phyloP scores from a whole-genome alignment of 2,113 vertebrate genomes.

The Merops nubicus region DNA sequence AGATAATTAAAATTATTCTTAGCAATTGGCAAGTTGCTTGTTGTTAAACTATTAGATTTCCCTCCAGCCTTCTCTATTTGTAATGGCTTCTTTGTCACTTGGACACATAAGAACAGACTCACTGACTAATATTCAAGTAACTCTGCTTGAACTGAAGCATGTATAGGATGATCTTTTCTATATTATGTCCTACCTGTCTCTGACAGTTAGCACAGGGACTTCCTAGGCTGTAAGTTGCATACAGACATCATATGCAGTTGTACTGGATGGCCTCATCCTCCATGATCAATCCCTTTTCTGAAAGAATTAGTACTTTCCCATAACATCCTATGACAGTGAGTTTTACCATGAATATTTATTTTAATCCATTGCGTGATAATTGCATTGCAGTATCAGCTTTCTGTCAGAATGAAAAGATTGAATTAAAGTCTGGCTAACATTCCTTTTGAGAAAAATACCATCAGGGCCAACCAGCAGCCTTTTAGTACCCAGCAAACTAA shows the following conservation, averaged over 20 bases:
- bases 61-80: neutral
- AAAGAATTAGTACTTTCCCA: neutral
- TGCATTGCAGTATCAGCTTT: neutral
- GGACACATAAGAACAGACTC: neutral
- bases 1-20: constrained; percentile 13
- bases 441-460: neutral
- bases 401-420: neutral
- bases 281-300: neutral
- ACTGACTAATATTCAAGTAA: neutral
- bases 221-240: neutral
- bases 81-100: neutral
- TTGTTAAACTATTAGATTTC: neutral
- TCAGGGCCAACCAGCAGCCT: neutral
- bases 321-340: neutral
- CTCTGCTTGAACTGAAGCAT: neutral
- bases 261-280: neutral
- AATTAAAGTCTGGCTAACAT: neutral
- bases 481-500: neutral
- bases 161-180: neutral
- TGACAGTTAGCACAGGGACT: neutral
- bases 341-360: neutral
- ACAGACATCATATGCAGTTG: neutral
- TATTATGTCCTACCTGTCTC: neutral
- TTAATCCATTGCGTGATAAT: neutral
- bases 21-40: neutral